Evolutionary conservation across 2,797 vertebrate genomes (phyloP).

Genomic region (Pseudochirops cupreus): DNA sequence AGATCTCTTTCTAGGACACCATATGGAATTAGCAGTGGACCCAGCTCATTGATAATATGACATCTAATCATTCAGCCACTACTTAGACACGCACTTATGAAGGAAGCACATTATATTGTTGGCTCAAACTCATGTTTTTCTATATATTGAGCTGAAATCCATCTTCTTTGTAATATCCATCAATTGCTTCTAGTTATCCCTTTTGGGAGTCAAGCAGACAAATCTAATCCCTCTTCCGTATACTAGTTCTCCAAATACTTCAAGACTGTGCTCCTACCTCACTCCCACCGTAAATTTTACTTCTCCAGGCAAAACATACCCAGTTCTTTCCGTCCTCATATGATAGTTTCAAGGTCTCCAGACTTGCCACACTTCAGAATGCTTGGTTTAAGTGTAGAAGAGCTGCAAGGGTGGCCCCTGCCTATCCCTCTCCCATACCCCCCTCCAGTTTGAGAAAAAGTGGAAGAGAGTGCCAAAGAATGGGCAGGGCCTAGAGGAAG

Average conservation of each 20-base stretch:
- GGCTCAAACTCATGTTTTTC: not conserved
- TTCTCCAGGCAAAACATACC: not conserved
- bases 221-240: not conserved
- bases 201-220: not conserved
- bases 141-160: not conserved
- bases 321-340: slow-evolving; percentile 27
- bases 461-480: not conserved
- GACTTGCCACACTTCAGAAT: slow-evolving; percentile 54
- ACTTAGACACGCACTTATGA: not conserved
- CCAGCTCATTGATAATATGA: not conserved
- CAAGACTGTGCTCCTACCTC: not conserved
- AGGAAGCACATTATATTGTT: not conserved
- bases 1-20: not conserved
- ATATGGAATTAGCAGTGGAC: not conserved
- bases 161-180: not conserved
- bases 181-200: not conserved
- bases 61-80: not conserved
- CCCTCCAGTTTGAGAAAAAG: slow-evolving; percentile 39
- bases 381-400: slow-evolving; percentile 16
- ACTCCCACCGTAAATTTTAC: not conserved
- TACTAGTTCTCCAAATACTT: not conserved
- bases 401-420: slow-evolving; percentile 30
- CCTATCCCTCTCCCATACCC: slow-evolving; percentile 63
- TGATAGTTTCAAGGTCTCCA: slow-evolving; percentile 26
- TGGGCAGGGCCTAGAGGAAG: not conserved